Evolutionary conservation across 2,797 vertebrate species (phyloP).

Genomic region (Pipistrellus pipistrellus): DNA sequence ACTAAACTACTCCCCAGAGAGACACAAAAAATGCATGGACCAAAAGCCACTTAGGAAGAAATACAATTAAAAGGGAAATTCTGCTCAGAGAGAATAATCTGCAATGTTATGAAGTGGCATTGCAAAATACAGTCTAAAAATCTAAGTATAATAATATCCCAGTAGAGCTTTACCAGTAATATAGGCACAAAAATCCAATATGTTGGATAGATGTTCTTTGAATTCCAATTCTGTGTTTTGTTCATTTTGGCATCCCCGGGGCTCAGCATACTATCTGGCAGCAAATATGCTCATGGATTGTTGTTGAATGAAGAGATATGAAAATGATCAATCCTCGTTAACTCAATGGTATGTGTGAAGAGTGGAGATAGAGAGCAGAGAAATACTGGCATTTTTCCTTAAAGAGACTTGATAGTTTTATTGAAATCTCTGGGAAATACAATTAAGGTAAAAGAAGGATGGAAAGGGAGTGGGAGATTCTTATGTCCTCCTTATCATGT

Average conservation of each 20-base stretch:
- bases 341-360: not conserved
- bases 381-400: constrained; percentile 11
- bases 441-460: not conserved
- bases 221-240: not conserved
- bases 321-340: constrained; percentile 38
- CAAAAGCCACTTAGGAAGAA: not conserved
- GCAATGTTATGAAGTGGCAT: not conserved
- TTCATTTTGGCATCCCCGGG: constrained; percentile 47
- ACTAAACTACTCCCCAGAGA: constrained; percentile 10
- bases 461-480: not conserved
- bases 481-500: not conserved
- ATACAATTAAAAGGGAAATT: constrained; percentile 34
- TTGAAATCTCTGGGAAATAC: not conserved
- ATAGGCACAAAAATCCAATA: constrained; percentile 18
- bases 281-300: constrained; percentile 33
- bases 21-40: not conserved
- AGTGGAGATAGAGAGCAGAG: not conserved
- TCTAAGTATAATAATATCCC: constrained; percentile 1
- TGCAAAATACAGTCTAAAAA: constrained; percentile 62
- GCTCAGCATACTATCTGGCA: constrained; percentile 3
- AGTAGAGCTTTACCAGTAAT: not conserved
- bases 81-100: not conserved
- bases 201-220: constrained; percentile 12
- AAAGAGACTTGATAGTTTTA: not conserved
- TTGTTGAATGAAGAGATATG: constrained; percentile 18